Base-by-base conservation (phyloP, 1,140 invertebrate species). In the Phymorhynchus buccinoides region DNA sequence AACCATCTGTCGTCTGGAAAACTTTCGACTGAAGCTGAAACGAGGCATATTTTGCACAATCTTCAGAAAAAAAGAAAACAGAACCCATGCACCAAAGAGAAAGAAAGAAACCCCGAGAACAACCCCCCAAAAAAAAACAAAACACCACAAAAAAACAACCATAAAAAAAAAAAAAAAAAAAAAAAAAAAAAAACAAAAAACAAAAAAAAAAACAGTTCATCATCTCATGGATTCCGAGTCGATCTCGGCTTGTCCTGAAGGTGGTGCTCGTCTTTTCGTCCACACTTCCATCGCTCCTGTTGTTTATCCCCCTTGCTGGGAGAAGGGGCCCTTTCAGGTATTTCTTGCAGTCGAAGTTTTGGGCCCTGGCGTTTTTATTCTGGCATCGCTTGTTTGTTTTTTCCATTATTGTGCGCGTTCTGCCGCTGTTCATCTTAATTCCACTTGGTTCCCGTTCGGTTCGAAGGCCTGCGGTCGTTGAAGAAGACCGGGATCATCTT, bases 281-380 rank as follows among this genome's bases (percentile, higher is more conserved):
- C 81, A 12, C 81, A 83, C 39, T 41, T 83, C 14, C 81, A 62
- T 6, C 62, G 35, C 81, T 14, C 81, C 81, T 7, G 39, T 83
- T n/a, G 66, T 42, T 9, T 83, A 83, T 30, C 81, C 81, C 2
- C 81, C 81, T 42, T 83, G n/a, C 22, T 83, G 35, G 27, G 62
- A n/a, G n/a, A 83, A 71, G 41, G 62, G 62, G 14, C 41, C 16
- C 62, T 2, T 44, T 44, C 14, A 68, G 30, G n/a, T 83, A 83
- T 44, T 83, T 83, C 27, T 27, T 83, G 81, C 81, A 83, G 41
- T 83, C 81, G 7, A 83, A 83, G 62, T n/a, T 71, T 30, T 35
- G 71, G 62, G 81, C 81, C 0, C 1, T 83, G 27, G 81, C 81
- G 14, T 66, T 71, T 68, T 7, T 83, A 42, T 83, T n/a, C 41